Evolutionary conservation across 2,797 vertebrate genomes (phyloP).

Genomic region (Xyrichtys novacula): DNA sequence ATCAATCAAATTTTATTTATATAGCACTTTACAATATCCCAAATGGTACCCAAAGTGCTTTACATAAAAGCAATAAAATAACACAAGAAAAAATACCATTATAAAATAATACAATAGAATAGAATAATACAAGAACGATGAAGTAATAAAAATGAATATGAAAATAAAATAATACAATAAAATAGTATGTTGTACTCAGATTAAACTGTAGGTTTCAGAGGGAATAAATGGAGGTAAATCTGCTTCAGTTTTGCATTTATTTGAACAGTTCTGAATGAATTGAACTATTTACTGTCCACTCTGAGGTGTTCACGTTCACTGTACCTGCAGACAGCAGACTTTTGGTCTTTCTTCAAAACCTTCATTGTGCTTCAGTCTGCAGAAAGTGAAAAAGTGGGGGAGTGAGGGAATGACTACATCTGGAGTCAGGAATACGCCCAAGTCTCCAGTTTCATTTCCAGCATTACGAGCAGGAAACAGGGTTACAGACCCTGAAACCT

Average conservation of each 20-base stretch:
- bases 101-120: too few relatives aligned
- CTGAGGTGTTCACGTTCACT: not conserved
- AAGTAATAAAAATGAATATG: too few relatives aligned
- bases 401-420: conserved; percentile 51
- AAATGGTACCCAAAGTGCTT: too few relatives aligned
- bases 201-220: too few relatives aligned
- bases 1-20: too few relatives aligned
- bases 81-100: too few relatives aligned
- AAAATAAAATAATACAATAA: not conserved
- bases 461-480: conserved; percentile 53
- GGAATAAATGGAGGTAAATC: too few relatives aligned
- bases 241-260: not conserved
- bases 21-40: too few relatives aligned
- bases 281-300: not conserved
- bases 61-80: too few relatives aligned
- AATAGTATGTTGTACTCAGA: too few relatives aligned
- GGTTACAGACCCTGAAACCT: conserved; percentile 49
- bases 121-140: too few relatives aligned
- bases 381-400: conserved; percentile 3
- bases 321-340: not conserved
- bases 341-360: not conserved
- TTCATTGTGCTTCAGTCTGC: conserved; percentile 36
- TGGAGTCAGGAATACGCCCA: conserved; percentile 56
- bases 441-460: conserved; percentile 68
- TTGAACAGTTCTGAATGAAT: not conserved